A percentile compares a stretch with the other conserved stretches of the same genome.
Conservation (phyloP, 2,113 vertebrate species). For the Pseudorectes ferrugineus region DNA sequence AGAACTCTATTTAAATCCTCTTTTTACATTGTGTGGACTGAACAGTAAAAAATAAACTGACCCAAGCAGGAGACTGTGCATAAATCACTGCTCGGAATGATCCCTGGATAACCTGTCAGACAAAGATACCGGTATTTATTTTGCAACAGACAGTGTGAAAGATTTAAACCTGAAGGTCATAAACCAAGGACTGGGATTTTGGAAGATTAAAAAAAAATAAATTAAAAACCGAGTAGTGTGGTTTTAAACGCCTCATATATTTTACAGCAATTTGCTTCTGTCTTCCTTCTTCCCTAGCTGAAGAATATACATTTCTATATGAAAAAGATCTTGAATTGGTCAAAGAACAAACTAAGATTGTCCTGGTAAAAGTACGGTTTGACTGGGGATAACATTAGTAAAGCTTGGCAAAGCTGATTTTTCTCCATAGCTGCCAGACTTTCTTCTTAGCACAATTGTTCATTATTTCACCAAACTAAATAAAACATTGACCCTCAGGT, state of each 20-base stretch:
- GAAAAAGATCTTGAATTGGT: not conserved
- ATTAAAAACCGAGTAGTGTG: rapidly evolving
- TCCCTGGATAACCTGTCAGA: not conserved
- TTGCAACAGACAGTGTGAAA: not conserved
- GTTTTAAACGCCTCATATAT: not conserved
- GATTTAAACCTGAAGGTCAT: not conserved
- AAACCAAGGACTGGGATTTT: not conserved
- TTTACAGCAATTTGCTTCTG: not conserved
- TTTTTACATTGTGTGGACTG: not conserved
- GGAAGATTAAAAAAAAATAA: not conserved
- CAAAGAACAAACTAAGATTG: not conserved
- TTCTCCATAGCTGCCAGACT: not conserved
- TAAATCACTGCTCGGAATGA: not conserved
- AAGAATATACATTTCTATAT: not conserved
- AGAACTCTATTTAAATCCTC: not conserved
- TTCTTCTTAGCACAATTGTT: not conserved
- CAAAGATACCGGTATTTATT: not conserved
- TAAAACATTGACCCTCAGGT: not conserved
- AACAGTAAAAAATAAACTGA: not conserved
- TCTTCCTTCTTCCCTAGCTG: not conserved
- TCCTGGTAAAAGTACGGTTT: not conserved
- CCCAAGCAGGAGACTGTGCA: not conserved
- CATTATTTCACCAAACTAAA: not conserved
- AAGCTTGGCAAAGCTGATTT: not conserved
- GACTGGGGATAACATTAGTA: not conserved